Evolutionary conservation across 1,140 invertebrate genomes (phyloP).

Genomic region (Brachionus asplanchnoidis): DNA sequence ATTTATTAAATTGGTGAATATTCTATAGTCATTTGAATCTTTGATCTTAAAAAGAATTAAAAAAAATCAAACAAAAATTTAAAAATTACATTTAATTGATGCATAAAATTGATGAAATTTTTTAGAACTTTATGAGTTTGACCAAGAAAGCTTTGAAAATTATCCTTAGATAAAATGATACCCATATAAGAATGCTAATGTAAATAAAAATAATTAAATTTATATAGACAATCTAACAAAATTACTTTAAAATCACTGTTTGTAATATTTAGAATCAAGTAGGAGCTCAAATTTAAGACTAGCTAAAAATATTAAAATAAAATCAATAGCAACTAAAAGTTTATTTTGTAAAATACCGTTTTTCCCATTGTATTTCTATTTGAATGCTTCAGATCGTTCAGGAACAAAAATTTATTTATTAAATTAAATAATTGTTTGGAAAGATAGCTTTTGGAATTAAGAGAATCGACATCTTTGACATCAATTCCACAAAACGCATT

Average conservation of each 20-base stretch:
- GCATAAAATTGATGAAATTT: not conserved
- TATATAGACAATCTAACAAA: not conserved
- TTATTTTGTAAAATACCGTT: not conserved
- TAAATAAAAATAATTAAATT: not conserved
- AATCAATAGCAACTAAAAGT: too few species aligned
- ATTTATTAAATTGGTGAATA: not conserved
- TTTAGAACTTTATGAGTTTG: slow-evolving; percentile 3
- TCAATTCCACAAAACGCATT: not conserved
- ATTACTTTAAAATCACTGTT: slow-evolving; percentile 15
- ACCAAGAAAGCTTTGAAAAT: slow-evolving; percentile 2
- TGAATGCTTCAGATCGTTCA: not conserved
- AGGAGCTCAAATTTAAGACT: not conserved
- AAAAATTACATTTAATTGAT: not conserved
- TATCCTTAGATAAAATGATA: slow-evolving; percentile 3
- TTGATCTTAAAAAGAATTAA: slow-evolving; percentile 7
- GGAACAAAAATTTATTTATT: not conserved
- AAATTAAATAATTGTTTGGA: not conserved
- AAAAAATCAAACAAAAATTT: not conserved
- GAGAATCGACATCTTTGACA: not conserved
- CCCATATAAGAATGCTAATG: not conserved
- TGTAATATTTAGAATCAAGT: not conserved
- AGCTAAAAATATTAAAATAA: not conserved
- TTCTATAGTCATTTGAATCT: not conserved
- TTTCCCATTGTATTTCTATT: not conserved
- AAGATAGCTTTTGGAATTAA: not conserved